phyloP scores from a whole-genome alignment of 2,888 invertebrate species.

The Gymnocheta viridis region DNA sequence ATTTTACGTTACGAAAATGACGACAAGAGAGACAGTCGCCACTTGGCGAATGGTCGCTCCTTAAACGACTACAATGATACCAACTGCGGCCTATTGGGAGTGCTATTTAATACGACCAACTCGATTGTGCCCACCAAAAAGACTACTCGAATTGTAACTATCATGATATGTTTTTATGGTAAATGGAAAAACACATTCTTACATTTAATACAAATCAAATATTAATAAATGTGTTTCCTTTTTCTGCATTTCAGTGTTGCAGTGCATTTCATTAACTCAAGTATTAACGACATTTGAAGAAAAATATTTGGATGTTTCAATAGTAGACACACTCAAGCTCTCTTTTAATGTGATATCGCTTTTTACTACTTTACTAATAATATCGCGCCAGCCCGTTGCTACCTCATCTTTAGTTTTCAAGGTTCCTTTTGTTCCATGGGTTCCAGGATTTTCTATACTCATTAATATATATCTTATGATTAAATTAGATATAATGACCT shows the following conservation, averaged over 20 bases:
- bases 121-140: slow-evolving; percentile 81
- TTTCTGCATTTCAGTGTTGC: slow-evolving; percentile 73
- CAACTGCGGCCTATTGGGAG: slow-evolving; percentile 74
- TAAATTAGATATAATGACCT: slow-evolving; percentile 86
- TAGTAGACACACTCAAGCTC: slow-evolving; percentile 72
- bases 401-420: slow-evolving; percentile 85
- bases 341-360: slow-evolving; percentile 73
- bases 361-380: slow-evolving; percentile 83
- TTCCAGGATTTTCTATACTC: slow-evolving; percentile 91
- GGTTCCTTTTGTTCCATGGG: slow-evolving; percentile 90
- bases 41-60: slow-evolving; percentile 71
- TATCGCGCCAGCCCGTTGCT: slow-evolving; percentile 86
- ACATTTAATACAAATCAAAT: background rate
- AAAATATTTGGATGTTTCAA: slow-evolving; percentile 69
- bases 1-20: slow-evolving; percentile 85
- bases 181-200: slow-evolving; percentile 12
- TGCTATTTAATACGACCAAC: slow-evolving; percentile 81
- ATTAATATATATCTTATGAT: slow-evolving; percentile 92
- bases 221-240: background rate
- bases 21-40: slow-evolving; percentile 74
- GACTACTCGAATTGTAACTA: slow-evolving; percentile 82
- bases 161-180: slow-evolving; percentile 82
- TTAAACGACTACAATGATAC: slow-evolving; percentile 69
- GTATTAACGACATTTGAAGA: slow-evolving; percentile 77
- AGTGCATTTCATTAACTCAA: slow-evolving; percentile 76